Conservation (phyloP, 2,113 vertebrate species). For the Otus sunia region DNA sequence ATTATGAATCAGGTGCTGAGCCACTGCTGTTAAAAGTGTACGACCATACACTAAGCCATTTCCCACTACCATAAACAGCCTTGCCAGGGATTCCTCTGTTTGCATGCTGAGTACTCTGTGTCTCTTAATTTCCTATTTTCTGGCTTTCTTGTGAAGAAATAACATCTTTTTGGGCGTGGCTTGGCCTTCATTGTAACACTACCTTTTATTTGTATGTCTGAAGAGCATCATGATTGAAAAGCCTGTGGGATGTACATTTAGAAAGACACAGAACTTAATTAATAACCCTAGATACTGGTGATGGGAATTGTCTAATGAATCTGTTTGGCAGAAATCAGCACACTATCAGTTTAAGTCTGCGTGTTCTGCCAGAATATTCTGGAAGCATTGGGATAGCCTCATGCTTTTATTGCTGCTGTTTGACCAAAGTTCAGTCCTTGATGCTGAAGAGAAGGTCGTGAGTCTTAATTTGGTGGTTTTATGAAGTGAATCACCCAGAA, state of each 20-base stretch:
- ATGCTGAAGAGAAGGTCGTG: neutral
- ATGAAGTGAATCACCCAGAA: neutral
- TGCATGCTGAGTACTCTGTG: rapidly evolving
- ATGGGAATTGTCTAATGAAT: neutral
- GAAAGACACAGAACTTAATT: neutral
- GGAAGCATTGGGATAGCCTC: neutral
- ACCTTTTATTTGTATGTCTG: neutral
- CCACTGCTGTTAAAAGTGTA: neutral
- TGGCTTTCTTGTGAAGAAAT: neutral
- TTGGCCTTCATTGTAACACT: neutral
- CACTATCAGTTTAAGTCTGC: neutral
- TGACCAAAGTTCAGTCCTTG: neutral
- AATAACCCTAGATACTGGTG: neutral
- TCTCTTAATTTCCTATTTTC: neutral
- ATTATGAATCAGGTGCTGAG: neutral
- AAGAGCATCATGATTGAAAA: neutral
- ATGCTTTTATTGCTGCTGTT: neutral
- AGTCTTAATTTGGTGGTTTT: neutral
- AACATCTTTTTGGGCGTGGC: neutral
- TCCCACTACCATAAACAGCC: neutral
- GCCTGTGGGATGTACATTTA: neutral
- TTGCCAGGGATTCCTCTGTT: neutral
- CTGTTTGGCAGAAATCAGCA: neutral
- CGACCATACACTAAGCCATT: neutral
- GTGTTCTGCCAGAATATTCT: neutral